Evolutionary conservation across 2,113 vertebrate genomes (phyloP).

Genomic region (Paracanthobrama guichenoti): DNA sequence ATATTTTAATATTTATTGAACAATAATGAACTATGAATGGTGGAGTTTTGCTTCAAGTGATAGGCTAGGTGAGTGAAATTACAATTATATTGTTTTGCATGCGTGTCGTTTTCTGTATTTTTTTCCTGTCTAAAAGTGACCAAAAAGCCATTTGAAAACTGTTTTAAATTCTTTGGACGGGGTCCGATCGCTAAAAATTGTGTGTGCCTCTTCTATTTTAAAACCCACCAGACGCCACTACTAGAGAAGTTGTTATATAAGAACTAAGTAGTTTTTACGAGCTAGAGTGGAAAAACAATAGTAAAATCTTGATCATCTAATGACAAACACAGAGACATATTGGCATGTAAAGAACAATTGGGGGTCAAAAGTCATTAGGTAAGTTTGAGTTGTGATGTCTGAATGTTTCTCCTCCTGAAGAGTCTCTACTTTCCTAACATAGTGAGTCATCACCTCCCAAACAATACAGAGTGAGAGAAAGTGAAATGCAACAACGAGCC

Average conservation of each 20-base stretch:
- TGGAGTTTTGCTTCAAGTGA: too few species aligned
- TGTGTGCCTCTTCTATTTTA: too few species aligned
- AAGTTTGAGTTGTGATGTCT: constrained; percentile 30
- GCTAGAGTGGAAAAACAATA: background rate
- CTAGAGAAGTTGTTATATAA: background rate
- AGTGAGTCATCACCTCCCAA: constrained; percentile 37
- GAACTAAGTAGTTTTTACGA: background rate
- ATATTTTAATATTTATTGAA: too few species aligned
- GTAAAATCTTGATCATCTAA: background rate
- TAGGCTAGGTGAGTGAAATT: too few species aligned
- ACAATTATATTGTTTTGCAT: too few species aligned
- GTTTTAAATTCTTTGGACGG: too few species aligned
- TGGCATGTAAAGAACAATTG: background rate
- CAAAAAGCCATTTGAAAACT: too few species aligned
- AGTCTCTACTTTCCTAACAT: constrained; percentile 10
- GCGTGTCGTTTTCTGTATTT: too few species aligned
- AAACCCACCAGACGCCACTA: too few species aligned
- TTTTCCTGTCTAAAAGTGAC: too few species aligned
- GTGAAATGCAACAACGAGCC: constrained; percentile 16
- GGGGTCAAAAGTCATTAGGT: constrained; percentile 32
- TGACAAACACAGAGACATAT: background rate
- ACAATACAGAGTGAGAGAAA: constrained; percentile 22
- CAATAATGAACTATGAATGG: too few species aligned
- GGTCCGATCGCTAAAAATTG: too few species aligned
- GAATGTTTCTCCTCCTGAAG: constrained; percentile 28